phyloP scores from a whole-genome alignment of 37 sponge, comb jelly and placozoan genomes.

The Chondrosia reniformis region DNA sequence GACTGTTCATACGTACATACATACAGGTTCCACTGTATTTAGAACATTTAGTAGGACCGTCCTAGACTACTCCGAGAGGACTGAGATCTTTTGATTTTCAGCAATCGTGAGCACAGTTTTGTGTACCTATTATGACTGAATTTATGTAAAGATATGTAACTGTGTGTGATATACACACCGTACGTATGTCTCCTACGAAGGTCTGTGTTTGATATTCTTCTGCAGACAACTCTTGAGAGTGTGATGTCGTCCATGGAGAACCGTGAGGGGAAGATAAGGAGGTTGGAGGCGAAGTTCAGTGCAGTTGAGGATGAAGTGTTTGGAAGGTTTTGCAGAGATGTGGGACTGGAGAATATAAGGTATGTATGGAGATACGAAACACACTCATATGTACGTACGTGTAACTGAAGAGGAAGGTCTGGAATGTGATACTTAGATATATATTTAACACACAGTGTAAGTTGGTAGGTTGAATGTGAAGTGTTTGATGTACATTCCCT shows the following conservation, averaged over 20 bases:
- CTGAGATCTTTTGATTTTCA: no score
- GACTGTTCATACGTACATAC: no score
- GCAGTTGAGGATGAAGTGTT: constrained; percentile 23
- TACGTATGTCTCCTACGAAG: not conserved
- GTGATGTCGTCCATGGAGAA: constrained; percentile 4
- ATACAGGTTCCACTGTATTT: no score
- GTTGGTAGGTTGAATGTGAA: no score
- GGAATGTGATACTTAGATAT: not conserved
- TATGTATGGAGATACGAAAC: not conserved
- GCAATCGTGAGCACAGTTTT: no score
- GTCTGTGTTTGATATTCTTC: no score
- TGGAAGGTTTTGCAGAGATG: not conserved
- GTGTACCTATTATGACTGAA: no score
- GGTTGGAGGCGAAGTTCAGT: constrained; percentile 21
- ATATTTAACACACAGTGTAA: not conserved
- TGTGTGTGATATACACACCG: not conserved
- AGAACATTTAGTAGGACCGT: no score
- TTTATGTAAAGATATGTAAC: not conserved
- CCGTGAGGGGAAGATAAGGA: constrained; percentile 17
- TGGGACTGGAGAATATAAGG: constrained; percentile 14
- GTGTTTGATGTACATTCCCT: no score
- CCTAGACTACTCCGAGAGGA: no score
- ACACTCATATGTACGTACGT: not conserved
- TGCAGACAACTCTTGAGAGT: constrained; percentile 1
- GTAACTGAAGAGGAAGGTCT: not conserved